Conservation (phyloP, 1,140 invertebrate species). For the Procambarus clarkii region DNA sequence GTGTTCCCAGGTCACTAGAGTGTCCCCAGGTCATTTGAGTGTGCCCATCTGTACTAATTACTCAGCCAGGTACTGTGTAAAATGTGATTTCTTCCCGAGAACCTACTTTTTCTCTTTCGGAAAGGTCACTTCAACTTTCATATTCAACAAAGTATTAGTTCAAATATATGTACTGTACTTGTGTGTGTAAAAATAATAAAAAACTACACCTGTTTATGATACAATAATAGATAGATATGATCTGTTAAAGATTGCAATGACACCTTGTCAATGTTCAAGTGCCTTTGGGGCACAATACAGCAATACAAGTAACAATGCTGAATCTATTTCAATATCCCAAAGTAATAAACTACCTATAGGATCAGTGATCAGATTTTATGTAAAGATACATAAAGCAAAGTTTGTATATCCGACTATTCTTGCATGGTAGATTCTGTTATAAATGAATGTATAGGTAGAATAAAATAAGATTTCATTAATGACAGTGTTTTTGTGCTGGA, state of each 20-base stretch:
- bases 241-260: not conserved
- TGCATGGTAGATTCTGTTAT: too few species aligned
- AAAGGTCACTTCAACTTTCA: not conserved
- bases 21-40: not conserved
- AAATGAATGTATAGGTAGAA: too few species aligned
- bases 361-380: too few species aligned
- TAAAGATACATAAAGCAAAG: too few species aligned
- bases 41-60: not conserved
- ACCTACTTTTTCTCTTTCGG: not conserved
- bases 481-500: too few species aligned
- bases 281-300: not conserved
- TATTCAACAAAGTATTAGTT: not conserved
- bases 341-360: too few species aligned
- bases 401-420: too few species aligned
- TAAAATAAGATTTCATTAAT: too few species aligned
- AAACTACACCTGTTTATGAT: not conserved
- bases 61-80: not conserved
- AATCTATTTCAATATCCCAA: too few species aligned
- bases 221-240: not conserved
- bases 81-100: not conserved
- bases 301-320: not conserved
- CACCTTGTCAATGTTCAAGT: not conserved
- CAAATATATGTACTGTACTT: not conserved
- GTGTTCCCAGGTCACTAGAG: too few species aligned
- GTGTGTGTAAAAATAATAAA: not conserved